Conservation (phyloP, 2,888 invertebrate genomes). For the Lissocephala sabroskyi region DNA sequence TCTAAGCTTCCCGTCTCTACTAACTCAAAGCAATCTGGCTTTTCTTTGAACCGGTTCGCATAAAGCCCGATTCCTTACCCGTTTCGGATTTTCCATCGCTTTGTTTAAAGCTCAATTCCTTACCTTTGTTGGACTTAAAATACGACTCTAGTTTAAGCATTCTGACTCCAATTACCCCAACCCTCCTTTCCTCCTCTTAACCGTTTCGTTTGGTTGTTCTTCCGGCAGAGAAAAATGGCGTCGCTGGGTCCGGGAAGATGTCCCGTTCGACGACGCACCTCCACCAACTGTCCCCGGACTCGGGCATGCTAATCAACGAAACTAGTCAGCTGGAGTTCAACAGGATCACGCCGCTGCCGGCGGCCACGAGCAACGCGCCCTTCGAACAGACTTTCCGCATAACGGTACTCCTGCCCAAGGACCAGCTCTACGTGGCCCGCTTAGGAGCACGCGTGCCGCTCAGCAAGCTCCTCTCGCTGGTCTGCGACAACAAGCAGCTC, state of each 20-base stretch:
- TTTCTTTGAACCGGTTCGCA: too few relatives aligned
- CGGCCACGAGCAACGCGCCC: constrained; percentile 71
- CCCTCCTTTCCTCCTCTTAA: too few relatives aligned
- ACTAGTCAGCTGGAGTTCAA: constrained; percentile 73
- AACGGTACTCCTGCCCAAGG: constrained; percentile 82
- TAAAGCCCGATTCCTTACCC: too few relatives aligned
- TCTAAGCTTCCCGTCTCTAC: too few relatives aligned
- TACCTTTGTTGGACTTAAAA: too few relatives aligned
- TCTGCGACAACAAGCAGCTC: constrained; percentile 84
- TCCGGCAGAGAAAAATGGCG: constrained; percentile 51
- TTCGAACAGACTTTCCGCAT: constrained; percentile 73
- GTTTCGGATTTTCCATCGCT: too few relatives aligned
- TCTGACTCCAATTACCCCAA: too few relatives aligned
- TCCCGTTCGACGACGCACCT: constrained; percentile 67
- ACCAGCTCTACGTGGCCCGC: constrained; percentile 84
- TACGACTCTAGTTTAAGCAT: too few relatives aligned
- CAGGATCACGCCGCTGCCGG: constrained; percentile 70
- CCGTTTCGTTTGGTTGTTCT: too few relatives aligned
- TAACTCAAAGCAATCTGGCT: too few relatives aligned
- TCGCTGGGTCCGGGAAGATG: constrained; percentile 52
- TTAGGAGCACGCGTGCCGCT: constrained; percentile 81
- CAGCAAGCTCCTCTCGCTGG: constrained; percentile 79
- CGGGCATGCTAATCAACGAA: constrained; percentile 66
- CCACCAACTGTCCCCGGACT: constrained; percentile 62
- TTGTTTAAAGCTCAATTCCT: too few relatives aligned